Evolutionary conservation across 2,888 invertebrate species (phyloP).

Genomic region (Amiota minor): DNA sequence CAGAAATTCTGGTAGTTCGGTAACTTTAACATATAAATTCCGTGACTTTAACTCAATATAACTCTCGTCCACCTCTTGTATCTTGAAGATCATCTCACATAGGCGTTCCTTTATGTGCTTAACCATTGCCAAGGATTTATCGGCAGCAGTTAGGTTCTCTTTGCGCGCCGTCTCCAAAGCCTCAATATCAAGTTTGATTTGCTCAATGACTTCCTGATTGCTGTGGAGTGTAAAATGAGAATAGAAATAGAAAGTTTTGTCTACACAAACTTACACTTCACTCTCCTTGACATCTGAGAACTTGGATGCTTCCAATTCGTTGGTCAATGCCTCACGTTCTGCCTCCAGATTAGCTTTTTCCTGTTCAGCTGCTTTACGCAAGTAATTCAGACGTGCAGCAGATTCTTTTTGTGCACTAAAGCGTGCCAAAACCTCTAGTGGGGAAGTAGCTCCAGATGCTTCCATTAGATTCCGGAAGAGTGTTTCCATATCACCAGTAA

Average conservation of each 20-base stretch:
- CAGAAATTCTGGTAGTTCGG: conserved; percentile 66
- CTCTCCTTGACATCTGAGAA: conserved; percentile 86
- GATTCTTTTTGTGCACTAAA: conserved; percentile 85
- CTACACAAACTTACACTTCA: conserved; percentile 79
- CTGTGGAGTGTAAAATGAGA: conserved; percentile 71
- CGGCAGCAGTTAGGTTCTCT: conserved; percentile 70
- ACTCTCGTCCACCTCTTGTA: conserved; percentile 72
- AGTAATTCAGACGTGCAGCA: conserved; percentile 79
- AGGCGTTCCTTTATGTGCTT: conserved; percentile 70
- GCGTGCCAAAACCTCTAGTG: conserved; percentile 83
- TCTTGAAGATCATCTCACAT: conserved; percentile 72
- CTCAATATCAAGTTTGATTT: conserved; percentile 77
- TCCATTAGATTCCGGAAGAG: conserved; percentile 84
- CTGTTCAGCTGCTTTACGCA: conserved; percentile 82
- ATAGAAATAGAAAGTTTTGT: not conserved
- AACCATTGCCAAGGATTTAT: conserved; percentile 65
- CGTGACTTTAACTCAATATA: conserved; percentile 63
- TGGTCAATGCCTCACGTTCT: conserved; percentile 78
- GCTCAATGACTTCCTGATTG: conserved; percentile 82
- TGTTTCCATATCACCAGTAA: conserved; percentile 76
- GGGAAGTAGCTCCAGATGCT: conserved; percentile 84
- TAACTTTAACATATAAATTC: conserved; percentile 58
- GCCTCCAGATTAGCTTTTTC: conserved; percentile 83
- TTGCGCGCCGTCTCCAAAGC: conserved; percentile 74
- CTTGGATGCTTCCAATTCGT: conserved; percentile 83